Conservation (phyloP, 2,797 vertebrate genomes). For the Ammospiza maritima region DNA sequence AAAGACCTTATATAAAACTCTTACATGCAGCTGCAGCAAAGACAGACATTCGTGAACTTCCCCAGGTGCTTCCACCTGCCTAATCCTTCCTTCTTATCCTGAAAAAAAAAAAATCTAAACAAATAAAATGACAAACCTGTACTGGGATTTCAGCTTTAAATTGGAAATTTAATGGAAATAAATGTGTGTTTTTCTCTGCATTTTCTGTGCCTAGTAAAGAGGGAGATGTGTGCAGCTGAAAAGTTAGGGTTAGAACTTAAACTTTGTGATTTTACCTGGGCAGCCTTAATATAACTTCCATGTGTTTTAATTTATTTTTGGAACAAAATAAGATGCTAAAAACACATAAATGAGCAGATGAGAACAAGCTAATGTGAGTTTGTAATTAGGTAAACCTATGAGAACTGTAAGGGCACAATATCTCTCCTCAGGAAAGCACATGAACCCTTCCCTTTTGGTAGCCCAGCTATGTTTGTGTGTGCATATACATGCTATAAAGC, state of each 20-base stretch:
- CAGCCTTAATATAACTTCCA: background rate
- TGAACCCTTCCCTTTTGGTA: background rate
- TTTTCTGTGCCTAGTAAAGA: background rate
- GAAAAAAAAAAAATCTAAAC: background rate
- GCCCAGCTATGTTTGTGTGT: background rate
- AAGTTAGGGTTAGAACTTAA: background rate
- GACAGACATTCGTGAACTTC: background rate
- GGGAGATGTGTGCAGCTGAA: background rate
- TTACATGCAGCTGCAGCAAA: background rate
- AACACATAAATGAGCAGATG: background rate
- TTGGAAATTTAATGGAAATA: background rate
- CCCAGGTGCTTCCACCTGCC: background rate
- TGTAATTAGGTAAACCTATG: background rate
- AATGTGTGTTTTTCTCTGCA: background rate
- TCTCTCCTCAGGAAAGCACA: background rate
- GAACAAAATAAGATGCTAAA: background rate
- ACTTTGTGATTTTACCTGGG: background rate
- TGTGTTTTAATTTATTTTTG: background rate
- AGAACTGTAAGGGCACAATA: background rate
- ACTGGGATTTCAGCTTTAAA: background rate
- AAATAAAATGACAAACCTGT: background rate
- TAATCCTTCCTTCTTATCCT: background rate
- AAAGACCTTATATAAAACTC: background rate
- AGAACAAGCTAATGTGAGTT: background rate
- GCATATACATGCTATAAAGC: background rate